phyloP scores from a whole-genome alignment of 2,888 invertebrate species.

The Rhopalosiphum nymphaeae region DNA sequence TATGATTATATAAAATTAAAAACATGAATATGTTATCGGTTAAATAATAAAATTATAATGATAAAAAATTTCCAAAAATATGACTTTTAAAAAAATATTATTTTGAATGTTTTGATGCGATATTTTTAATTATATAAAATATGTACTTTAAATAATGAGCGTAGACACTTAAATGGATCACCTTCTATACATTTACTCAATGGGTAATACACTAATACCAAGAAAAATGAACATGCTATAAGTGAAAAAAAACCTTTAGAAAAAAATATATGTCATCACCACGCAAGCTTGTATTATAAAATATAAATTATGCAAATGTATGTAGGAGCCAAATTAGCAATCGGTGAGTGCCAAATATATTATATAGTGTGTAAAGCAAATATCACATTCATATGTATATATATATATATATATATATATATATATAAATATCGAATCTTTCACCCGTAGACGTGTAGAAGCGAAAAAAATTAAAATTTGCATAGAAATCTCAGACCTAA shows the following conservation, averaged over 20 bases:
- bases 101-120: neutral
- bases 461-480: constrained; percentile 32
- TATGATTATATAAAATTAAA: neutral
- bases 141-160: neutral
- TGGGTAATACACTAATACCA: neutral
- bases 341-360: neutral
- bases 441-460: neutral
- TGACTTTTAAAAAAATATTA: neutral
- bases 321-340: constrained; percentile 37
- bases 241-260: neutral
- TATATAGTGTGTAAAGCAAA: neutral
- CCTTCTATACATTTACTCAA: neutral
- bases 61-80: neutral
- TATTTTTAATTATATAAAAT: neutral
- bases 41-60: neutral
- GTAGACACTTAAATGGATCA: neutral
- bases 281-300: no score
- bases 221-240: neutral
- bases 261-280: constrained; percentile 42
- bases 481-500: constrained; percentile 58
- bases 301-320: constrained; percentile 46
- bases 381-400: neutral
- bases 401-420: constrained; percentile 1
- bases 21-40: neutral
- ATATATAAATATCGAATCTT: constrained; percentile 40